Evolutionary conservation across 2,113 vertebrate genomes (phyloP).

Genomic region (Onychostoma macrolepis): DNA sequence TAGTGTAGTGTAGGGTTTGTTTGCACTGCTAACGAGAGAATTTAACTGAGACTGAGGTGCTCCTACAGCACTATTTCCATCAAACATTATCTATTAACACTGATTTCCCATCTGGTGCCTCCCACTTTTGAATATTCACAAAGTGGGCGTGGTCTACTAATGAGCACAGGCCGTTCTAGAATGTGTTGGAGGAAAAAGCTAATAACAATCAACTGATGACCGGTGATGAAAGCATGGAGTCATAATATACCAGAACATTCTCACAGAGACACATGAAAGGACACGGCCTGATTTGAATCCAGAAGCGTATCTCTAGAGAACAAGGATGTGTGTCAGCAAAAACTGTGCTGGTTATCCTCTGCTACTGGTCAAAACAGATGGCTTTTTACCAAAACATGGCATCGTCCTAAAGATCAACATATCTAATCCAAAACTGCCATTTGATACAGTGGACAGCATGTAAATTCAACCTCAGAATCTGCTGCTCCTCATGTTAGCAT

Average conservation of each 20-base stretch:
- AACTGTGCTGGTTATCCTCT: neutral
- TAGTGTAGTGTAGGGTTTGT: neutral
- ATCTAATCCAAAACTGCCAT: neutral
- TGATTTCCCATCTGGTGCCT: neutral
- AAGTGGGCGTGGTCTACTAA: neutral
- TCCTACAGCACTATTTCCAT: neutral
- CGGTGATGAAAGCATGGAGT: neutral
- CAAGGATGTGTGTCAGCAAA: slow-evolving; percentile 22
- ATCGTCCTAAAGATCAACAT: neutral
- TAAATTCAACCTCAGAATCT: neutral
- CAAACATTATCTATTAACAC: neutral
- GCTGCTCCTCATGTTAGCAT: neutral
- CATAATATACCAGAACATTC: neutral
- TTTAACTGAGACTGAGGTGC: neutral
- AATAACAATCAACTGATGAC: neutral
- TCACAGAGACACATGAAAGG: slow-evolving; percentile 33
- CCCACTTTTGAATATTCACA: slow-evolving; percentile 9
- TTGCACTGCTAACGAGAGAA: neutral
- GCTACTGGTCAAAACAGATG: neutral
- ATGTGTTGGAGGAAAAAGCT: neutral
- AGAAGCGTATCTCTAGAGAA: slow-evolving; percentile 25
- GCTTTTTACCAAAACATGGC: neutral
- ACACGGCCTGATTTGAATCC: slow-evolving; percentile 45
- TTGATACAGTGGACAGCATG: neutral
- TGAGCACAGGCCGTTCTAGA: neutral